Evolutionary conservation across 23 tunicate species (phyloP).

Genomic region (Diplosoma virens): DNA sequence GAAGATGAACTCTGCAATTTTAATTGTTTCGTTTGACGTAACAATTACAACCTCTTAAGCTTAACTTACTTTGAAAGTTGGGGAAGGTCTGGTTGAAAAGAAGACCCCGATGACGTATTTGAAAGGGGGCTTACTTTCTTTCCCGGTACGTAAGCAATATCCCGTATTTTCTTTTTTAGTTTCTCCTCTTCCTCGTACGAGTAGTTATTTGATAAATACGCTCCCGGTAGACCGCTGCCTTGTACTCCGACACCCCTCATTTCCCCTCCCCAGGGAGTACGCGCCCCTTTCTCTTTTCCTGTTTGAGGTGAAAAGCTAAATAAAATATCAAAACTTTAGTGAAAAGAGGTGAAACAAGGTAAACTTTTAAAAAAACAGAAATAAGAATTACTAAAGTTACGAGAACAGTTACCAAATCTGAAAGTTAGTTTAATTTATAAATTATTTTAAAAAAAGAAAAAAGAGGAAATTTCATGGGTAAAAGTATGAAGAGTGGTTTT

Average conservation of each 20-base stretch:
- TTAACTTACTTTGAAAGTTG: constrained; percentile 10
- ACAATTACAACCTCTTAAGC: no score
- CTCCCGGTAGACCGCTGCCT: constrained; percentile 80
- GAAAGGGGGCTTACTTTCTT: background rate
- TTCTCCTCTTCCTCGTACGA: background rate
- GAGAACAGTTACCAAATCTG: no score
- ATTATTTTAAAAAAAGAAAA: no score
- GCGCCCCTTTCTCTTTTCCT: constrained; percentile 44
- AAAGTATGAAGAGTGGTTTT: no score
- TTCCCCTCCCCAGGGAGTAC: constrained; percentile 88
- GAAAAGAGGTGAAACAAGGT: background rate
- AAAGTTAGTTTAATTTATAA: no score
- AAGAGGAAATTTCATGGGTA: no score
- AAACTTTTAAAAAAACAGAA: background rate
- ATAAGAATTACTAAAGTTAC: no score
- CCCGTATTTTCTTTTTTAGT: background rate
- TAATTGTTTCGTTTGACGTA: no score
- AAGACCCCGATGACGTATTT: background rate
- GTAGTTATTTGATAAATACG: constrained; percentile 20
- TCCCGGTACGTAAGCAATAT: constrained; percentile 10
- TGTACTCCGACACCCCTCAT: constrained; percentile 84
- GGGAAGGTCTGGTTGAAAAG: background rate
- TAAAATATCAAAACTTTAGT: background rate
- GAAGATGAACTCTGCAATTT: no score
- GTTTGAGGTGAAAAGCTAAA: background rate